A percentile compares a stretch with the other conserved stretches of the same genome.
Evolutionary conservation across 2,113 vertebrate genomes (phyloP).

Genomic region (Tupaia tana): DNA sequence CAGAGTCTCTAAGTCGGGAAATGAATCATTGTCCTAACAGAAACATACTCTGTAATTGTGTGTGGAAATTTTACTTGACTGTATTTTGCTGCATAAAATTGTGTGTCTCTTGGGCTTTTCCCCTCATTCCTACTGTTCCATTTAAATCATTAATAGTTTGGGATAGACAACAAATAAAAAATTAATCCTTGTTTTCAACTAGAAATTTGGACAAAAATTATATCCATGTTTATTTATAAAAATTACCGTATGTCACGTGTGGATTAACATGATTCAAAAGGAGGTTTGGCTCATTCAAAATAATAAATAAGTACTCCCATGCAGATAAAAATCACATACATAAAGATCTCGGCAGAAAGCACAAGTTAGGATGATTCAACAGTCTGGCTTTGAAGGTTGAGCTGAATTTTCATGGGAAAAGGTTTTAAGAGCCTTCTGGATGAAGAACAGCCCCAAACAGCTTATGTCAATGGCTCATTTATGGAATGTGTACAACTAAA

Average conservation of each 20-base stretch:
- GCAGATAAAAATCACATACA: background rate
- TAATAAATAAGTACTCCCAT: slow-evolving; percentile 4
- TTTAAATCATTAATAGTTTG: slow-evolving; percentile 28
- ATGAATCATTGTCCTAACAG: slow-evolving; percentile 13
- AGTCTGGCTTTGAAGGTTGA: slow-evolving; percentile 32
- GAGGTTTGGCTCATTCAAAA: slow-evolving; percentile 35
- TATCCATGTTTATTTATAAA: slow-evolving; percentile 51
- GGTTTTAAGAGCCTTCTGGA: background rate
- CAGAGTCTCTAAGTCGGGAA: slow-evolving; percentile 23
- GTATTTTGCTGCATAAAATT: slow-evolving; percentile 67
- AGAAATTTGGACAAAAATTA: slow-evolving; percentile 56
- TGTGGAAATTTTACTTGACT: slow-evolving; percentile 68
- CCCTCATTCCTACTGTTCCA: background rate
- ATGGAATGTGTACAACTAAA: background rate
- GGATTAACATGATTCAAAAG: slow-evolving; percentile 31
- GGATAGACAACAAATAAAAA: background rate
- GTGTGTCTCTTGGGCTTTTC: slow-evolving; percentile 24
- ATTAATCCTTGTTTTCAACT: slow-evolving; percentile 39
- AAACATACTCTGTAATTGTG: slow-evolving; percentile 42
- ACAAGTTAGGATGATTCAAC: slow-evolving; percentile 60
- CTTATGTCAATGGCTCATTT: background rate
- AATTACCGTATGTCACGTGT: background rate
- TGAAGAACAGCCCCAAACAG: background rate
- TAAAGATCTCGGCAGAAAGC: slow-evolving; percentile 72
- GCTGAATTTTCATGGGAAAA: background rate